Conservation (phyloP, 1,140 invertebrate genomes). For the Formica exsecta region DNA sequence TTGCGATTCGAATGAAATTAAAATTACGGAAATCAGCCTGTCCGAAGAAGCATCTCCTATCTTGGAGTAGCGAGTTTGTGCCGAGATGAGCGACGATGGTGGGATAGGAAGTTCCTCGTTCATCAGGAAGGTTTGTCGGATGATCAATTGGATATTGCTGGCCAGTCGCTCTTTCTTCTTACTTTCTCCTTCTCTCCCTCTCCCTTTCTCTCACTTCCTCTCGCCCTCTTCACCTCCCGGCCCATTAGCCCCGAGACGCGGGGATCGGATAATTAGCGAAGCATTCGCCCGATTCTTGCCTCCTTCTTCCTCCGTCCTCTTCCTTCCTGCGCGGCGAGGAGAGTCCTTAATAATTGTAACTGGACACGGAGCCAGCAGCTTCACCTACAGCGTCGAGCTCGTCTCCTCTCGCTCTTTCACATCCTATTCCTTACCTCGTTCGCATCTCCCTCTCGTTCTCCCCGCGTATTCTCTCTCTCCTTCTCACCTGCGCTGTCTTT, state of each 20-base stretch:
- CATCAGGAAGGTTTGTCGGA: constrained; percentile 81
- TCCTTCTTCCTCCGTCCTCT: constrained; percentile 71
- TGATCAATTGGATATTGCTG: constrained; percentile 84
- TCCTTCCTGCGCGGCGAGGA: constrained; percentile 68
- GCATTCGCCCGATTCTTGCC: constrained; percentile 81
- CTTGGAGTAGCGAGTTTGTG: constrained; percentile 58
- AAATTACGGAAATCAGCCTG: constrained; percentile 39
- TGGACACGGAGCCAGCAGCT: constrained; percentile 86
- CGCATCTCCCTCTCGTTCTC: not conserved
- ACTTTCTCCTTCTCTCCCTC: not conserved
- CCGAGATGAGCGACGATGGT: constrained; percentile 60
- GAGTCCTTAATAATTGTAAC: constrained; percentile 87
- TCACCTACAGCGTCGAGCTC: constrained; percentile 84
- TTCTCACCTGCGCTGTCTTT: constrained; percentile 62
- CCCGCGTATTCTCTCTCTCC: not conserved
- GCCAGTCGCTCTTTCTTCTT: constrained; percentile 70
- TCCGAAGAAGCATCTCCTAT: constrained; percentile 13
- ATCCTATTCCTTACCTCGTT: constrained; percentile 24
- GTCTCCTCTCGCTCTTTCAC: constrained; percentile 43
- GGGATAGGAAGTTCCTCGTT: constrained; percentile 80
- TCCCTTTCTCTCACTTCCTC: not conserved
- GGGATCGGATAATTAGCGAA: constrained; percentile 84
- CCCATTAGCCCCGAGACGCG: constrained; percentile 82
- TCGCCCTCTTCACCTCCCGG: constrained; percentile 68
- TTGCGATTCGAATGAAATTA: not conserved